Evolutionary conservation across 2,888 invertebrate genomes (phyloP), one percentile per base, ranked within the genome.

Genomic region (Spisula solida): DNA sequence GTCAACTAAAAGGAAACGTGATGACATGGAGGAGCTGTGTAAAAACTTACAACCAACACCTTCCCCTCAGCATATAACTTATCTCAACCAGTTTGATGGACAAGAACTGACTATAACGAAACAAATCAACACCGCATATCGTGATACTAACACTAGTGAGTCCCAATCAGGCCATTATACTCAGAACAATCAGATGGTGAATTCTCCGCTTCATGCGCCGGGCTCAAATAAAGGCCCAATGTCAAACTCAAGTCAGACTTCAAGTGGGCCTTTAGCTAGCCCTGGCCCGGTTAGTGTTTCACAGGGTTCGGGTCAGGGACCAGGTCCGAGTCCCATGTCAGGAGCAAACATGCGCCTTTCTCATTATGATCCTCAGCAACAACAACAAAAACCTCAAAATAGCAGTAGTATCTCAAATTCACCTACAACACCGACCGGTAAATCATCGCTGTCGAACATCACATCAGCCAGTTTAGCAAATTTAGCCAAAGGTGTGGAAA

Each of bases 61-160:
- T 93, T 99, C 99, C 93, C 99, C 99, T 88, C 99, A 99, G 97
- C 99, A 99, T 97, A 99, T 99, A 96, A 98, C 98, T 94, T 99
- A 99, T 97, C 98, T 99, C 96, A 99, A 98, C 97, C 98, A 98
- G 95, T 99, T 99, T 97, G 99, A 99, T 97, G 99, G 99, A 92
- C 99, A 99, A 97, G 99, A 99, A 97, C 97, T 99, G 96, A 99
- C 99, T 94, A 99, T 99, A 97, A 99, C 99, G 96, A 99, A 99
- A 97, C 99, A 99, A 97, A 98, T 99, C 82, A 99, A 99, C 96
- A 98, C 98, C 70, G 98, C 98, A 97, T 96, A 95, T 95, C 95
- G 95, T 92, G 96, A 96, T 92, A 92, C 90, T 89, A 92, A 92
- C 60, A 91, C 94, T 75, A 91, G 90, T 89, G 93, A 94, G 82